Base-by-base conservation (phyloP, 2,797 vertebrate species). In the Bothrops alternatus region DNA sequence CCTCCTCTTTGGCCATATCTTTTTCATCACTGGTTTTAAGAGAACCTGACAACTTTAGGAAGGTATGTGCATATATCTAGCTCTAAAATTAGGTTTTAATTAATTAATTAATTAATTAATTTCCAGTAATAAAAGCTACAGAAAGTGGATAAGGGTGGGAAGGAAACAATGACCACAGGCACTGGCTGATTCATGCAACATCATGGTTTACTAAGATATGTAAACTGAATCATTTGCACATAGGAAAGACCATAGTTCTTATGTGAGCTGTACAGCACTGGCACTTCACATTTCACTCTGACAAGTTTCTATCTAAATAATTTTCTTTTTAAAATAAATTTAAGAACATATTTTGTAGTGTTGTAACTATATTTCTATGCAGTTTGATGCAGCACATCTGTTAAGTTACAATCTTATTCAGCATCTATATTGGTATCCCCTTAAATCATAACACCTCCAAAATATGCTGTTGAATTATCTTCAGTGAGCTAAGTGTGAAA, bases 11-110 rank as follows among this genome's bases (percentile, higher is more conserved):
- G 87, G 63, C 57, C 88, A 85, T 2, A 0, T 0, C 50, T 94
- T 95, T 78, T 93, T 86, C 65, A n/a, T 8, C 50, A 93, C 86
- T n/a, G 0, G 93, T 96, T 94, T 95, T 28, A 73, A 50, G 0
- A 87, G 16, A 91, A 50, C 63, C 3, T 11, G 23, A 13, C 61
- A 89, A 87, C 89, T 90, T 91, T 60, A 93, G 63, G 87, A 0
- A 23, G 0, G 32, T 93, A 61, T 93, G 25, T 89, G 78, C 65
- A 61, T n/a, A 73, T 18, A 25, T n/a, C 16, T 58, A 65, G 26
- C 53, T 78, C 23, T 78, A 78, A 8, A 78, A 11, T 78, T 37
- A 78, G 2, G 16, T 73, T 73, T 73, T 73, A 32, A 73, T 73
- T 73, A 3, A 69, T 69, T 16, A 6, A 69, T 69, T 32, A 32